These are phyloP conservation scores for Galleria mellonella DNA, from an alignment of 1,140 invertebrate species.

Conservation along the genomic window DNA sequence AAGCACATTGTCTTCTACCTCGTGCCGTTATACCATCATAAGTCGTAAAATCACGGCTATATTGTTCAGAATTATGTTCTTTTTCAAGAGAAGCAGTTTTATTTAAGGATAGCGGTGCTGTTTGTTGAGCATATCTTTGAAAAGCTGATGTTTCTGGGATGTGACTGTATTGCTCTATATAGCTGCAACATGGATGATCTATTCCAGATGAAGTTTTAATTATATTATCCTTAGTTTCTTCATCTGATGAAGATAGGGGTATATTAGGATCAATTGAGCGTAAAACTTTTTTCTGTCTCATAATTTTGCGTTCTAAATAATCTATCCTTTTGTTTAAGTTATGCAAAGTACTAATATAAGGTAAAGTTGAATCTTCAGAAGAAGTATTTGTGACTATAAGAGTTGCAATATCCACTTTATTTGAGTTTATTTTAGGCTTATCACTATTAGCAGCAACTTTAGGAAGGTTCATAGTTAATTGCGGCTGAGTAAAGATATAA, in stretches of 20 bases:
- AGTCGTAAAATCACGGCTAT: constrained; percentile 58
- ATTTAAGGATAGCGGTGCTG: constrained; percentile 37
- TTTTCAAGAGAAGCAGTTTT: constrained; percentile 57
- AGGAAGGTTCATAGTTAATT: constrained; percentile 43
- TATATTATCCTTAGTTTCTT: constrained; percentile 31
- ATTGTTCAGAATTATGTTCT: constrained; percentile 62
- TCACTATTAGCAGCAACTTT: constrained; percentile 29
- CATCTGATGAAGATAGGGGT: constrained; percentile 42
- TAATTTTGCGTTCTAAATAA: constrained; percentile 49
- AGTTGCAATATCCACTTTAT: constrained; percentile 43
- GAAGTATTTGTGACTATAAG: constrained; percentile 33
- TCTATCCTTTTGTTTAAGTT: constrained; percentile 51
- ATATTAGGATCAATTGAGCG: constrained; percentile 40
- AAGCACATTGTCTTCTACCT: constrained; percentile 50
- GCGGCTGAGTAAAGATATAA: constrained; percentile 34
- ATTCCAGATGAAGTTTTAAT: constrained; percentile 24
- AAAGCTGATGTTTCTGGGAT: constrained; percentile 62
- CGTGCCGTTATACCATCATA: constrained; percentile 60
- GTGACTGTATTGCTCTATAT: constrained; percentile 60
- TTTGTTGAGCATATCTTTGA: constrained; percentile 48
- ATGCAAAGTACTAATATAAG: constrained; percentile 23
- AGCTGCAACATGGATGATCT: constrained; percentile 50
- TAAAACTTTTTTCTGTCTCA: constrained; percentile 56
- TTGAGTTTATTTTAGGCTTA: constrained; percentile 19
- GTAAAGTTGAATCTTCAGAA: constrained; percentile 25